Evolutionary conservation across 2,888 invertebrate genomes (phyloP).

Genomic region (Crioceris asparagi): DNA sequence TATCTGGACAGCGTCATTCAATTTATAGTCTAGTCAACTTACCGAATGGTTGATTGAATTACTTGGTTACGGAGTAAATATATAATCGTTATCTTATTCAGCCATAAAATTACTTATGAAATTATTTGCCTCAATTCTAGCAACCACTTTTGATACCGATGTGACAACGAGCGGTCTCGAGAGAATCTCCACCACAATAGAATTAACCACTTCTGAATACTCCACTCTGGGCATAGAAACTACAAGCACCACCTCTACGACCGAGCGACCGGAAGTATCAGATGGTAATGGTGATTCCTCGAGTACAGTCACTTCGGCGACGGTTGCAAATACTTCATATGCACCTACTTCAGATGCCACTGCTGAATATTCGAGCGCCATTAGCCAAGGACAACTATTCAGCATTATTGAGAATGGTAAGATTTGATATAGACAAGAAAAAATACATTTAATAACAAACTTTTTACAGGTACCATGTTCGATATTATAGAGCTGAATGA

Average conservation of each 20-base stretch:
- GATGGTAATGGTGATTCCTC: no score
- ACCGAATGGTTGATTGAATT: no score
- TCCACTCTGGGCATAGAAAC: not conserved
- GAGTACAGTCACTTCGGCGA: not conserved
- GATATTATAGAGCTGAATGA: conserved; percentile 37
- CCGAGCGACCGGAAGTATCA: no score
- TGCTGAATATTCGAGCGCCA: conserved; percentile 35
- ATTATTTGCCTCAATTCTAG: conserved; percentile 4
- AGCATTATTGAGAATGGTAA: conserved; percentile 37
- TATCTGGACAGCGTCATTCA: no score
- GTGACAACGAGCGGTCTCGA: conserved; percentile 15
- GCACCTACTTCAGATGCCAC: conserved; percentile 1
- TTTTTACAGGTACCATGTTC: conserved; percentile 32
- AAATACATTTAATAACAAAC: no score
- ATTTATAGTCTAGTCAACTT: no score
- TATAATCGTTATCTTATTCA: no score
- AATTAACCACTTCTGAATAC: conserved; percentile 2
- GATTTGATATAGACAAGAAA: not conserved
- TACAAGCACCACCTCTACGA: not conserved
- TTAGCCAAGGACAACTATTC: conserved; percentile 37
- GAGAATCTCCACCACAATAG: not conserved
- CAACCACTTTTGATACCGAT: conserved; percentile 18
- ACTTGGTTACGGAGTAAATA: no score
- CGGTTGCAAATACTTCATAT: not conserved
- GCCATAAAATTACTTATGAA: not conserved